Percentiles rank a stretch among this genome's conserved stretches.
These are phyloP conservation scores for Campoletis raptor DNA, from an alignment of 2,888 invertebrate species.

Conservation along the genomic window DNA sequence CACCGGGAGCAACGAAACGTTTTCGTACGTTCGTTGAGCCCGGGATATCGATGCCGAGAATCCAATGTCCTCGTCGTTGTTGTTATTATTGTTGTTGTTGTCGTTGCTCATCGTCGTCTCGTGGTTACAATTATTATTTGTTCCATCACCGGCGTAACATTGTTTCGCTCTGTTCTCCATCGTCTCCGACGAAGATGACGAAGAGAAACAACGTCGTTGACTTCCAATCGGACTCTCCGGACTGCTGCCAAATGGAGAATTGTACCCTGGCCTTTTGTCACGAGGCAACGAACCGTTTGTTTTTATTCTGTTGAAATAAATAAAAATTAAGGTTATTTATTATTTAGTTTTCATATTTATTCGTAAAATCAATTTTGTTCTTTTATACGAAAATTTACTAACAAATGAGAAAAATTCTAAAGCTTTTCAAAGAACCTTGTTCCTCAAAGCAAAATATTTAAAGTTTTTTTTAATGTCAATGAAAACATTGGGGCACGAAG, in stretches of 20 bases:
- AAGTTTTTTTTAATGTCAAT: background rate
- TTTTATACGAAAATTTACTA: too few species aligned
- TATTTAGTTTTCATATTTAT: background rate
- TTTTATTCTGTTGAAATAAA: constrained; percentile 89
- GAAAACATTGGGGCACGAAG: background rate
- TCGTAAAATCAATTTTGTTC: background rate
- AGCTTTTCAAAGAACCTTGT: background rate
- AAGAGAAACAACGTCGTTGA: constrained; percentile 80
- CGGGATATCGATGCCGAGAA: constrained; percentile 69
- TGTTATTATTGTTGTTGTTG: constrained; percentile 16
- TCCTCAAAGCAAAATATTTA: background rate
- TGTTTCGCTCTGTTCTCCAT: constrained; percentile 84
- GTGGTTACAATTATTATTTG: constrained; percentile 62
- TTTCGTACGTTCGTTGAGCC: constrained; percentile 64
- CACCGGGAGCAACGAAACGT: constrained; percentile 7
- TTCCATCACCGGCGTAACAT: constrained; percentile 71
- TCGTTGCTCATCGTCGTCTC: constrained; percentile 58
- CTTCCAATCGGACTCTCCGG: constrained; percentile 80
- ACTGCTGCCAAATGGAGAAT: constrained; percentile 82
- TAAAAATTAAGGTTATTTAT: background rate
- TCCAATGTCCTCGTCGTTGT: constrained; percentile 61
- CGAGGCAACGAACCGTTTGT: constrained; percentile 95
- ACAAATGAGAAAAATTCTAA: background rate
- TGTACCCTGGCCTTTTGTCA: constrained; percentile 86
- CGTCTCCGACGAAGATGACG: constrained; percentile 71